These are phyloP conservation scores for Plectropomus leopardus DNA, from an alignment of 2,113 vertebrate species.

Conservation along the genomic window DNA sequence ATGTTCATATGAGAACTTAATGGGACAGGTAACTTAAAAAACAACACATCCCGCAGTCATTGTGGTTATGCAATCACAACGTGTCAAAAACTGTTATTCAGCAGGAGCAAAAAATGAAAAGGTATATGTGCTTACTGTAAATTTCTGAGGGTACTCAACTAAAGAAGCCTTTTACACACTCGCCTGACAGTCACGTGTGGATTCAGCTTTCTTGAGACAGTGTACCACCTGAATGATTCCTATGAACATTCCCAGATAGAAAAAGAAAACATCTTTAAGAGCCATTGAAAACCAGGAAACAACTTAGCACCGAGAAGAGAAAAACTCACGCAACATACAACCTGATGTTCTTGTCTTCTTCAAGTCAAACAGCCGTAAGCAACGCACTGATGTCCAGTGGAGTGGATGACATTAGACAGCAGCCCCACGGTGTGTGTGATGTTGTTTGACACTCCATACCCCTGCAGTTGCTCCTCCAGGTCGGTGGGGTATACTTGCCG, in stretches of 20 bases:
- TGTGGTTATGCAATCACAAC: no score
- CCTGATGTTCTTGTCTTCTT: background rate
- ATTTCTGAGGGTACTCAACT: background rate
- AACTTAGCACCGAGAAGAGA: background rate
- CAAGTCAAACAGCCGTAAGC: conserved; percentile 16
- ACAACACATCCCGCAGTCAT: background rate
- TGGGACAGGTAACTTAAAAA: background rate
- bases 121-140: background rate
- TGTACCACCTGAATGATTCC: background rate
- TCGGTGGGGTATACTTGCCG: background rate
- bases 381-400: conserved; percentile 16
- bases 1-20: background rate
- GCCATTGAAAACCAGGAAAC: background rate
- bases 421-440: background rate
- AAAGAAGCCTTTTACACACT: background rate
- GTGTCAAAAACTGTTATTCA: no score
- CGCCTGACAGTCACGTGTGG: background rate
- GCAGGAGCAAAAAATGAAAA: background rate
- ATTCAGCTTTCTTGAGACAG: background rate
- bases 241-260: background rate
- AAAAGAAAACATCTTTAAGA: background rate
- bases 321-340: background rate
- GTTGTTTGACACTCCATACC: conserved; percentile 18
- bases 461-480: conserved; percentile 21
- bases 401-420: conserved; percentile 30